Conservation (phyloP, 2,113 vertebrate genomes). For the Cariama cristata region DNA sequence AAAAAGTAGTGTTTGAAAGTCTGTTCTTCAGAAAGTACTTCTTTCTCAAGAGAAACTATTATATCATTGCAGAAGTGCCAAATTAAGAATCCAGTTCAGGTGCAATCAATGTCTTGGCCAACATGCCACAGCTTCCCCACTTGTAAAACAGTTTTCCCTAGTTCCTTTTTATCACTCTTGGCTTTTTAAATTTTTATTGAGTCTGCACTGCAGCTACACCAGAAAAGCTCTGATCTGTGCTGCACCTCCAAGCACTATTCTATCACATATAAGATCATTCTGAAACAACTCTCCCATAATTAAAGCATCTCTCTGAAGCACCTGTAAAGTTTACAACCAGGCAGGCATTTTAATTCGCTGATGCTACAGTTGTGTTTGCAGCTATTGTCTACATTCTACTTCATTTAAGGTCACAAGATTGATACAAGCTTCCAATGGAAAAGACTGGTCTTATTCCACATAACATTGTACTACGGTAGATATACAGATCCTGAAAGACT, state of each 20-base stretch:
- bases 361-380: background rate
- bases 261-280: background rate
- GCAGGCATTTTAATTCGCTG: background rate
- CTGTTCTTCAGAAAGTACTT: background rate
- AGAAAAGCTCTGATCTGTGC: constrained; percentile 6
- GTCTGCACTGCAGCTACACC: background rate
- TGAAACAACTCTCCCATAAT: background rate
- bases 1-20: background rate
- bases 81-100: background rate
- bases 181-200: constrained; percentile 31
- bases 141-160: background rate
- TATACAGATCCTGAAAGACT: background rate
- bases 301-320: constrained; percentile 9
- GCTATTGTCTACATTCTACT: background rate
- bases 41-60: background rate
- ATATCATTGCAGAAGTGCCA: background rate
- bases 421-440: background rate
- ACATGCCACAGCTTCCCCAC: background rate
- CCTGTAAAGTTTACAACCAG: background rate
- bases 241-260: background rate
- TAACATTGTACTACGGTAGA: background rate
- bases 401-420: background rate
- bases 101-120: background rate
- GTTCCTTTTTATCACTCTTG: background rate
- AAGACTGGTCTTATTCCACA: background rate